phyloP scores from a whole-genome alignment of 2,888 invertebrate species.

The Callosobruchus maculatus region DNA sequence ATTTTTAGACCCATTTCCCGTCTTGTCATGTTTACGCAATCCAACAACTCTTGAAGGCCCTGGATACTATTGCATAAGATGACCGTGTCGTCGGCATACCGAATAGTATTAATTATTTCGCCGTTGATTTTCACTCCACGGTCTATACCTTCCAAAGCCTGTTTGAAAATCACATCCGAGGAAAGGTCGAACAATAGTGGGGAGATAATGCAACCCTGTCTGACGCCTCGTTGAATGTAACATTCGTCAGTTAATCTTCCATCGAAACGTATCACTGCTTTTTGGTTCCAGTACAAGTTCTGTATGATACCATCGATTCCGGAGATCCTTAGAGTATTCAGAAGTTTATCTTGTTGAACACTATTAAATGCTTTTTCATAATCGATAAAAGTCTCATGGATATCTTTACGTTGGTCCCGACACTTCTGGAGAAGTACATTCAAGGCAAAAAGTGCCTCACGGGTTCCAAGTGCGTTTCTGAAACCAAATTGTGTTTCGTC shows the following conservation, averaged over 20 bases:
- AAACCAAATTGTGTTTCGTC: slow-evolving; percentile 14
- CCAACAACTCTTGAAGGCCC: too few species aligned
- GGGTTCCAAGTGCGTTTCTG: slow-evolving; percentile 11
- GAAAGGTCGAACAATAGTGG: too few species aligned
- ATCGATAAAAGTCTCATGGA: slow-evolving; percentile 10
- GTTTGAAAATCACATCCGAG: too few species aligned
- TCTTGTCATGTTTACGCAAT: too few species aligned
- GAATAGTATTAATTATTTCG: too few species aligned
- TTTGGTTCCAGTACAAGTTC: slow-evolving; percentile 5
- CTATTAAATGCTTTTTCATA: slow-evolving; percentile 16
- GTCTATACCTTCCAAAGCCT: too few species aligned
- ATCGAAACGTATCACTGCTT: slow-evolving; percentile 3
- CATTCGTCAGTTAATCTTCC: slow-evolving; percentile 8
- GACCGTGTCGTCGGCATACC: too few species aligned
- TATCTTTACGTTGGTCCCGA: slow-evolving; percentile 9
- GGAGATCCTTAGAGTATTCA: slow-evolving; percentile 6
- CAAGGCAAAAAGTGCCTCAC: slow-evolving; percentile 10
- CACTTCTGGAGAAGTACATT: slow-evolving; percentile 13
- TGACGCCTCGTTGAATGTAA: too few species aligned
- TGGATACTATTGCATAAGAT: too few species aligned
- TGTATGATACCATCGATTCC: slow-evolving; percentile 2
- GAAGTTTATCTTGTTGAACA: slow-evolving; percentile 11
- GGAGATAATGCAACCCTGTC: too few species aligned
- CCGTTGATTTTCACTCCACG: too few species aligned
- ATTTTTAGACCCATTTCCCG: too few species aligned